Conservation (phyloP, 2,888 invertebrate species). For the Himalopsyche anomala region DNA sequence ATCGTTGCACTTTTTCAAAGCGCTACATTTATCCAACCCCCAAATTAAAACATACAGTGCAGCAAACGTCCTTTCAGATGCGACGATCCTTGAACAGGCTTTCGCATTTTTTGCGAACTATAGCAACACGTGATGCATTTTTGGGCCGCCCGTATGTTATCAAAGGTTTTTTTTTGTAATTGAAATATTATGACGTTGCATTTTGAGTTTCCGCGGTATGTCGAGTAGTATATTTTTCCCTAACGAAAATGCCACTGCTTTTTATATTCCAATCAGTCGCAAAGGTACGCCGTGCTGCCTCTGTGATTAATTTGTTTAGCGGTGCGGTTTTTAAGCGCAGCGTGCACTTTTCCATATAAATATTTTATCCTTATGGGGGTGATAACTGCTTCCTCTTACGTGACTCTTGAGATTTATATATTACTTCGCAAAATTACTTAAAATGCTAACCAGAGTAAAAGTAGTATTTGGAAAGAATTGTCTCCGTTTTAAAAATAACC, state of each 20-base stretch:
- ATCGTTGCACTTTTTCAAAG: neutral
- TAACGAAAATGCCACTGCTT: neutral
- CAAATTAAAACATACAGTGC: neutral
- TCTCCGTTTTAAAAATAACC: too few species aligned
- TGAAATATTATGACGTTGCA: neutral
- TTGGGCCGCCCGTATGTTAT: neutral
- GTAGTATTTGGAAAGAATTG: too few species aligned
- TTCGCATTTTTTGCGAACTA: neutral
- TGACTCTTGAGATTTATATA: neutral
- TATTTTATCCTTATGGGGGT: neutral
- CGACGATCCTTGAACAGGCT: neutral
- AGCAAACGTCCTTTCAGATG: neutral
- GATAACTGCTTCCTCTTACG: neutral
- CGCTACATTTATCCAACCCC: neutral
- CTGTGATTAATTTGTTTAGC: constrained; percentile 11
- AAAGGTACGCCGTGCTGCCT: neutral
- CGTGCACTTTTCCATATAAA: neutral
- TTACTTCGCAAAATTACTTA: neutral
- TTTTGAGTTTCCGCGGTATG: neutral
- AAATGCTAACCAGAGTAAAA: neutral
- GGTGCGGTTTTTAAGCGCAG: neutral
- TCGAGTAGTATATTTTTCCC: neutral
- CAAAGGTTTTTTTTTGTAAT: neutral
- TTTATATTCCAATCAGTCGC: neutral
- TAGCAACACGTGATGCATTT: constrained; percentile 21